Evolutionary conservation across 2,113 vertebrate species (phyloP), one percentile per base, ranked within the genome.

Genomic region (Lasiurus borealis): DNA sequence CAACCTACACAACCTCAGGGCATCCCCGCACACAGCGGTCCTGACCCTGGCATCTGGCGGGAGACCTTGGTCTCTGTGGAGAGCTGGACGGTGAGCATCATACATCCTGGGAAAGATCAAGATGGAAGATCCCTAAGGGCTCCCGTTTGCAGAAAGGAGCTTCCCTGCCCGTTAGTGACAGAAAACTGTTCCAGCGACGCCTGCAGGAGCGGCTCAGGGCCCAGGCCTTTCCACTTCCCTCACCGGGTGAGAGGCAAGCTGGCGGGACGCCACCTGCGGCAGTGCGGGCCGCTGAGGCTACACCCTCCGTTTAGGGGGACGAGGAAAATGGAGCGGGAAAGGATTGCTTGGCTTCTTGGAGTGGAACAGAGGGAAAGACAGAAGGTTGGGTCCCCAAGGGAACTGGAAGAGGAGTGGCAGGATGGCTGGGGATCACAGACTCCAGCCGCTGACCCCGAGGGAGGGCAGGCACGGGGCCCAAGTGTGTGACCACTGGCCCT

Each of bases 251-350:
- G 36, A 57, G 16, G n/a, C n/a, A 27, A 27, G 71, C 50, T 4
- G 48, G 71, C 40, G 25, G 29, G 50, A 11, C 1, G 0, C 5
- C 3, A 34, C 3, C 0, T 2, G 9, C 78, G 48, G 21, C 9
- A 4, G 36, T 31, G 14, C 57, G 18, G 5, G 40, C 69, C 50
- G 59, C 57, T 92, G n/a, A 44, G 14, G 44, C 8, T 4, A 29
- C 9, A 10, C 8, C 11, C 15, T 19, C 44, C 2, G 0, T 25
- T 23, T 34, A n/a, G 25, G 80, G 46, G 1, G 11, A 44, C 18
- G 23, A 36, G 59, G 52, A 52, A 85, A 73, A 6, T 4, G 9
- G 11, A 68, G 75, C 15, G 13, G 64, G 50, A 27, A 50, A 52
- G 18, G 31, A 62, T 31, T 44, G 40, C 50, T 59, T 52, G 62